Base-by-base conservation (phyloP, 2,888 invertebrate genomes). In the Lasius fuliginosus region DNA sequence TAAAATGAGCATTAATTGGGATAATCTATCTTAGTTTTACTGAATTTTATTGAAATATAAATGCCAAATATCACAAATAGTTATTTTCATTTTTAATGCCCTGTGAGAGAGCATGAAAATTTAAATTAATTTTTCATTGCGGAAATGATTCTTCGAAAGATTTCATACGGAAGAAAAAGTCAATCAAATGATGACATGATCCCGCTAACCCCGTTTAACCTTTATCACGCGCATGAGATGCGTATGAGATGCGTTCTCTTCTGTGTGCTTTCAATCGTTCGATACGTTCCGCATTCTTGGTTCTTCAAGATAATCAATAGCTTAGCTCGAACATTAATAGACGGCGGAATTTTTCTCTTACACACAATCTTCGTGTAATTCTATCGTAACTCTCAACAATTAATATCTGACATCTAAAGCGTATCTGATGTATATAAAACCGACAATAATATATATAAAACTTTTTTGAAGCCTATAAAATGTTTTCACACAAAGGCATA, bases 291-390 rank as follows among this genome's bases (percentile, higher is more conserved):
- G 60, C 71, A 46, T 81, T 71, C 60, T 60, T 46, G 18, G 4
- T 33, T 49, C 49, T 62, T 40, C 46, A 62, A 71, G 42, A 60
- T 81, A 81, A 81, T 81, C 60, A 60, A 81, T 81, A 81, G 60
- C 68, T 56, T 77, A 42, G 27, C 33, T 60, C 36, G 46, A 73
- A 62, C 23, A 60, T 68, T 81, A 73, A 73, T 60, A 73, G 36
- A 81, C 33, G 36, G 12, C 27, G n/a, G 60, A 49, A 81, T 62
- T 36, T 53, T 53, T 60, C 33, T 71, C 12, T 62, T 53, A 49
- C 15, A 23, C 3, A 46, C 23, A 62, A 15, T 79, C 23, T 18
- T n/a, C 33, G 60, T 73, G 60, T 27, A 81, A 60, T 71, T 81
- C 46, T 36, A 23, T 12, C 46, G 46, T 73, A 62, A 81, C 46